Evolutionary conservation across 2,113 vertebrate genomes (phyloP).

Genomic region (Notarius lentiginosus): DNA sequence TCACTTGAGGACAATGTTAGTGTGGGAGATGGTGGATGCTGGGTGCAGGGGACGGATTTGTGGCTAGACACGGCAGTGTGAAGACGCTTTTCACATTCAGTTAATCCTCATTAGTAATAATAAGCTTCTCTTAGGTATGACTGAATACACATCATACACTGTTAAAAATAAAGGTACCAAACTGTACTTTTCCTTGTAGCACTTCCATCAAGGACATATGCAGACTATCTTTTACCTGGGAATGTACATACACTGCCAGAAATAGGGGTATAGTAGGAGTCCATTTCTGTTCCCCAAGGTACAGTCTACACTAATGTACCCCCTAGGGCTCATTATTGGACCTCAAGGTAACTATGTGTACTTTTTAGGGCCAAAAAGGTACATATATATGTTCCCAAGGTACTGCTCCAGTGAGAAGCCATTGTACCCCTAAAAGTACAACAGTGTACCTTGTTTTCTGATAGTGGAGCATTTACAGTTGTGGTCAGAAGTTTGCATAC

Average conservation of each 20-base stretch:
- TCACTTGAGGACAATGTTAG: constrained; percentile 56
- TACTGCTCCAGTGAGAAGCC: too few relatives aligned
- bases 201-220: not conserved
- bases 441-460: not conserved
- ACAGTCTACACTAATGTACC: too few relatives aligned
- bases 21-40: constrained; percentile 52
- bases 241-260: not conserved
- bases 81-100: constrained; percentile 45
- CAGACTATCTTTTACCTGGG: not conserved
- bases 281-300: too few relatives aligned
- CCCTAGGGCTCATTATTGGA: too few relatives aligned
- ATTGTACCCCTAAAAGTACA: too few relatives aligned
- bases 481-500: too few relatives aligned
- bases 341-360: too few relatives aligned
- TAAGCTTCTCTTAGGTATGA: constrained; percentile 38
- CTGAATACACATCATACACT: constrained; percentile 36
- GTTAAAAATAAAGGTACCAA: not conserved
- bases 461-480: too few relatives aligned
- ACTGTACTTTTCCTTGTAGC: not conserved
- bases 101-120: constrained; percentile 52
- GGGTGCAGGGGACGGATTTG: constrained; percentile 42
- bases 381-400: too few relatives aligned
- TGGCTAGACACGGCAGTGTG: constrained; percentile 72
- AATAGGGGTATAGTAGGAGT: not conserved
- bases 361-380: too few relatives aligned